These are phyloP conservation scores for Druon quercuslanigerum DNA, from an alignment of 1,140 invertebrate genomes.

Conservation along the genomic window DNA sequence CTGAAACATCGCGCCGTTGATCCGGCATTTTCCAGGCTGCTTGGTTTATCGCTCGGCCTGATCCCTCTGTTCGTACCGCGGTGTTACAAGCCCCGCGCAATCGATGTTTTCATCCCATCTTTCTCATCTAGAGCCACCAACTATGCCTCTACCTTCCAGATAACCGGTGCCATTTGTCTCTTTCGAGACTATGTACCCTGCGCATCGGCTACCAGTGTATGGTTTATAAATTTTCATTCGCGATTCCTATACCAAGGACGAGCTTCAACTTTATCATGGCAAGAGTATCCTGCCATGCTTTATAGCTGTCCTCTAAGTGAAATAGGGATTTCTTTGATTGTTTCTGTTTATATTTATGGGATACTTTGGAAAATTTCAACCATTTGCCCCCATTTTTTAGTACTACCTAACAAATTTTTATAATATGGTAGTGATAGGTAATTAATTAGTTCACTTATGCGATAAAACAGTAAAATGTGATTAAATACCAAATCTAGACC, in stretches of 20 bases:
- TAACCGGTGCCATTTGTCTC: conserved; percentile 66
- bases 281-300: not conserved
- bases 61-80: conserved; percentile 70
- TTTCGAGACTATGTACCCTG: conserved; percentile 18
- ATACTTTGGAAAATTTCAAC: too few species aligned
- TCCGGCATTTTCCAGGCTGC: conserved; percentile 70
- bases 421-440: too few species aligned
- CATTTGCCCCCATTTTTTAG: too few species aligned
- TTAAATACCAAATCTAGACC: too few species aligned
- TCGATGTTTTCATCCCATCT: conserved; percentile 70
- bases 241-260: conserved; percentile 5
- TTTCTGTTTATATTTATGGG: too few species aligned
- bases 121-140: conserved; percentile 54
- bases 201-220: not conserved
- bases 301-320: not conserved
- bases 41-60: conserved; percentile 68
- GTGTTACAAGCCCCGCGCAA: conserved; percentile 69
- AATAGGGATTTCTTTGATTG: not conserved
- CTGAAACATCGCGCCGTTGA: conserved; percentile 70
- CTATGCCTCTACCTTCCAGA: conserved; percentile 54
- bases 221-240: conserved; percentile 1
- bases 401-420: too few species aligned
- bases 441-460: too few species aligned
- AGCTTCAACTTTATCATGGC: conserved; percentile 19
- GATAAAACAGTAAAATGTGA: too few species aligned